These are phyloP conservation scores for Ligdia adustata DNA, from an alignment of 2,888 invertebrate species.

Conservation along the genomic window DNA sequence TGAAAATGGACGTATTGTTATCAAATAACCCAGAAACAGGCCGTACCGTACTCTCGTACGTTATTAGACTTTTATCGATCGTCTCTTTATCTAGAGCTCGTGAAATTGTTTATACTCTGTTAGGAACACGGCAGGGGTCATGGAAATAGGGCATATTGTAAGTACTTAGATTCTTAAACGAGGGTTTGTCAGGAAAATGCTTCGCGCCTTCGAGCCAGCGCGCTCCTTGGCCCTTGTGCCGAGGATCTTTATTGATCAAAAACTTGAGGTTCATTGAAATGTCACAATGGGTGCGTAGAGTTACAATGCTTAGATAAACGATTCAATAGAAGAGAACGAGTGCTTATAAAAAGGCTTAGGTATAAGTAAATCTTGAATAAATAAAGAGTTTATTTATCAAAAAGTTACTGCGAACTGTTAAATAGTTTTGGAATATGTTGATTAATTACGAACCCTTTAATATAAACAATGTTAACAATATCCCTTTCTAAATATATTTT, in stretches of 20 bases:
- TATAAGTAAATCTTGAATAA: too few relatives aligned
- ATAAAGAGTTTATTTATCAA: too few relatives aligned
- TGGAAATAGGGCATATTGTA: constrained; percentile 22
- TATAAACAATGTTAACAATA: too few relatives aligned
- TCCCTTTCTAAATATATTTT: too few relatives aligned
- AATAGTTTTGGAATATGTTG: too few relatives aligned
- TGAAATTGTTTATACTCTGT: constrained; percentile 58
- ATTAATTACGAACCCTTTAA: too few relatives aligned
- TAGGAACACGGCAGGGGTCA: constrained; percentile 26
- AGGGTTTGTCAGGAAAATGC: constrained; percentile 1
- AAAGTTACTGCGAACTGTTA: too few relatives aligned
- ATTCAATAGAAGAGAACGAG: not conserved
- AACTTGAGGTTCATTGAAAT: constrained; percentile 41
- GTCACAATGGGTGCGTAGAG: constrained; percentile 30
- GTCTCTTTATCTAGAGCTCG: constrained; percentile 53
- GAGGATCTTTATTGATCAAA: constrained; percentile 60
- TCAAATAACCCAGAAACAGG: constrained; percentile 14
- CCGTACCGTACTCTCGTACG: constrained; percentile 10
- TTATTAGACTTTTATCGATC: constrained; percentile 60
- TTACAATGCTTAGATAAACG: constrained; percentile 3
- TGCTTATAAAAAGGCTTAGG: not conserved
- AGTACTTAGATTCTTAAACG: constrained; percentile 8
- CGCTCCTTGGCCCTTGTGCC: constrained; percentile 32
- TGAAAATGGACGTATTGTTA: constrained; percentile 13
- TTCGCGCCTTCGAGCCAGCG: constrained; percentile 40